Conservation (phyloP, 2,797 vertebrate species). For the Pseudocheirus occidentalis region DNA sequence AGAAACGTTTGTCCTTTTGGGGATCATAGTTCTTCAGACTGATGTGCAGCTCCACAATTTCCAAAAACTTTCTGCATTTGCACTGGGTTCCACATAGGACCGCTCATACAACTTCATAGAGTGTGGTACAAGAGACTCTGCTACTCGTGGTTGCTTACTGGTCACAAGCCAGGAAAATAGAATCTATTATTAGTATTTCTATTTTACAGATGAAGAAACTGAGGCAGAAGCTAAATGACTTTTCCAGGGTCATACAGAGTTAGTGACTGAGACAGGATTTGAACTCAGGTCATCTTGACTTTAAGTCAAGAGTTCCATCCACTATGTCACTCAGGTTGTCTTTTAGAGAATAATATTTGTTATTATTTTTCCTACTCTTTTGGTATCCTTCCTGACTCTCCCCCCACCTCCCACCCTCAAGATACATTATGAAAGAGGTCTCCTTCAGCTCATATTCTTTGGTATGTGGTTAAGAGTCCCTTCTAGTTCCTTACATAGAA, state of each 20-base stretch:
- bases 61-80: slow-evolving; percentile 92
- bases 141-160: slow-evolving; percentile 76
- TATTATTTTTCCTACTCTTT: neutral
- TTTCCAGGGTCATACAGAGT: neutral
- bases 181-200: neutral
- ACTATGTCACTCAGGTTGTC: neutral
- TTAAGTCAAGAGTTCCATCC: neutral
- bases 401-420: rapidly evolving
- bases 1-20: slow-evolving; percentile 79
- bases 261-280: neutral
- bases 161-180: too few species aligned
- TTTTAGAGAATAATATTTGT: neutral
- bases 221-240: neutral
- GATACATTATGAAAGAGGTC: neutral
- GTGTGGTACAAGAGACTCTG: slow-evolving; percentile 91
- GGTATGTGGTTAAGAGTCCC: neutral
- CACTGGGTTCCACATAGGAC: slow-evolving; percentile 87
- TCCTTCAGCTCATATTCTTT: neutral
- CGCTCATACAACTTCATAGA: slow-evolving; percentile 92
- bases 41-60: slow-evolving; percentile 94
- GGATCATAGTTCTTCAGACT: slow-evolving; percentile 93
- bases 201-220: neutral
- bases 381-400: neutral
- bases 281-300: neutral
- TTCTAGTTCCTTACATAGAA: neutral